Conservation (phyloP, 2,113 vertebrate species). For the Gasterosteus nipponicus region DNA sequence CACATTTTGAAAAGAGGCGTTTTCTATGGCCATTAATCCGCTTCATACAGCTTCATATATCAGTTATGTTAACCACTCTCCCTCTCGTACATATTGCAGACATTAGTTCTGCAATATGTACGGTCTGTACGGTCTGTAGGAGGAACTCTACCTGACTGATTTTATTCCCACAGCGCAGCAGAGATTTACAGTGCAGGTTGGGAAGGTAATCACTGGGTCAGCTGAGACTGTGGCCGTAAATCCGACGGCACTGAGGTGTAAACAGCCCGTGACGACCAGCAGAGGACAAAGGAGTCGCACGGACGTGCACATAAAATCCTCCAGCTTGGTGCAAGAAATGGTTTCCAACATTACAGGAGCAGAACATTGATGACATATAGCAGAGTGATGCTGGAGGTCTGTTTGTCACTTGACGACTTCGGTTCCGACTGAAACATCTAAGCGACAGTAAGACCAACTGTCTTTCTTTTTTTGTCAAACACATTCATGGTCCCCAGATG, state of each 20-base stretch:
- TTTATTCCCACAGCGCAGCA: constrained; percentile 15
- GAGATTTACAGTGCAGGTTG: constrained; percentile 81
- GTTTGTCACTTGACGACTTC: background rate
- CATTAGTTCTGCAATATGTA: constrained; percentile 30
- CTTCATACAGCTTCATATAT: constrained; percentile 17
- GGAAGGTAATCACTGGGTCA: constrained; percentile 82
- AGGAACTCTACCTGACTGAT: constrained; percentile 24
- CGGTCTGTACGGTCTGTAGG: background rate
- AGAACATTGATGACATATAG: background rate
- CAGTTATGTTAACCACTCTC: constrained; percentile 29
- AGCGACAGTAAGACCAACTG: background rate
- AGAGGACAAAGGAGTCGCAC: constrained; percentile 49
- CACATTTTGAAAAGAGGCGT: constrained; percentile 27
- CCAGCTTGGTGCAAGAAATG: background rate
- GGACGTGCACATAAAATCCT: constrained; percentile 41
- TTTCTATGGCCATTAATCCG: constrained; percentile 32
- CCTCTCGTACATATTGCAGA: constrained; percentile 14
- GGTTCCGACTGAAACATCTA: background rate
- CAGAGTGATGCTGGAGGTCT: background rate
- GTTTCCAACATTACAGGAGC: background rate
- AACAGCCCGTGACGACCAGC: constrained; percentile 84
- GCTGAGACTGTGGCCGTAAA: constrained; percentile 76
- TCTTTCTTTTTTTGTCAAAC: background rate
- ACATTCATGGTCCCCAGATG: background rate
- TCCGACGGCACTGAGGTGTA: constrained; percentile 86